These are phyloP conservation scores for Apostichopus japonicus DNA, from an alignment of 35 echinoderm and acorn worm genomes.

Conservation along the genomic window DNA sequence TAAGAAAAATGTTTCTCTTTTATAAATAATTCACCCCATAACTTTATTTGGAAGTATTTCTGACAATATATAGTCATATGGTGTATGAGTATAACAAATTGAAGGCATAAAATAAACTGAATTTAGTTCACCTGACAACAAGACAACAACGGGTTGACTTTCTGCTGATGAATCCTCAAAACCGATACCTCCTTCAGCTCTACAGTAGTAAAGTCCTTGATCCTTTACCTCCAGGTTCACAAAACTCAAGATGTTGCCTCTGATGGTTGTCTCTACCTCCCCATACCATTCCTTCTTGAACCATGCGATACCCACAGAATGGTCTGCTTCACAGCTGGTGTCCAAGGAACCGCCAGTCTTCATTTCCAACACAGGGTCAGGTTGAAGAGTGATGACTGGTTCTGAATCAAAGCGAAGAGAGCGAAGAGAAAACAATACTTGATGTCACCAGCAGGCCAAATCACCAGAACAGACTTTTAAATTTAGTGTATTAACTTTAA, in stretches of 20 bases:
- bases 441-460: too few relatives aligned
- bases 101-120: too few relatives aligned
- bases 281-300: conserved; percentile 40
- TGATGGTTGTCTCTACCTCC: not conserved
- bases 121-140: not conserved
- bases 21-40: too few relatives aligned
- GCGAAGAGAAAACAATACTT: too few relatives aligned
- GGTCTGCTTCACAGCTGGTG: conserved; percentile 23
- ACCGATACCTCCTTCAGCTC: not conserved
- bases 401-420: not conserved
- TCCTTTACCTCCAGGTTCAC: not conserved
- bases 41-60: too few relatives aligned
- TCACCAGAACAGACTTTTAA: too few relatives aligned
- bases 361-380: not conserved
- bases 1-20: too few relatives aligned
- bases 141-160: conserved; percentile 3
- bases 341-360: not conserved
- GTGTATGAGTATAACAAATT: too few relatives aligned
- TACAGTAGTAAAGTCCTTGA: conserved; percentile 37
- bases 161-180: not conserved
- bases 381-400: not conserved
- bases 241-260: conserved; percentile 31
- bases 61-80: too few relatives aligned
- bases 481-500: too few relatives aligned
- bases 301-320: conserved; percentile 14